phyloP scores from a whole-genome alignment of 2,113 vertebrate species.

The Hyperoodon ampullatus region DNA sequence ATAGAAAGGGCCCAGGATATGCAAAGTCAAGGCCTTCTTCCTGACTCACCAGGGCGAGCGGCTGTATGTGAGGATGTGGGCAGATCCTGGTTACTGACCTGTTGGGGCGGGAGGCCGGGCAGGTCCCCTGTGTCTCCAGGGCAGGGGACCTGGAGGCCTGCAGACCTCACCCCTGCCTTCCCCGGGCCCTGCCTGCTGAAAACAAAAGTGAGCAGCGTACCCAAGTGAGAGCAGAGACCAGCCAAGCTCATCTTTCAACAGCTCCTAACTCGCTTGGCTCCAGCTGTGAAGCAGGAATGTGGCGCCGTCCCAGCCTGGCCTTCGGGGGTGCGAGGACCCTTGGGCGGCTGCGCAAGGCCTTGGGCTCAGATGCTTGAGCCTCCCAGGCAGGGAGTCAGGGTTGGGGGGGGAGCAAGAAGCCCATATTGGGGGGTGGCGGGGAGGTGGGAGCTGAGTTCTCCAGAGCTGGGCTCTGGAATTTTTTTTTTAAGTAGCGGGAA shows the following conservation, averaged over 20 bases:
- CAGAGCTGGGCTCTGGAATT: constrained; percentile 9
- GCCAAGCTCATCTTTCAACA: constrained; percentile 42
- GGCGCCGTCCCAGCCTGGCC: background rate
- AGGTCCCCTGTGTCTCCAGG: background rate
- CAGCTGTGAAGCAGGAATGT: background rate
- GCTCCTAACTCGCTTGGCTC: background rate
- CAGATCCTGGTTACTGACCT: background rate
- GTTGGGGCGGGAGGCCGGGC: rapidly evolving
- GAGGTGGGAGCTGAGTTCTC: constrained; percentile 45
- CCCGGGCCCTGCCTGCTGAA: background rate
- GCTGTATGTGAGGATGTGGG: background rate
- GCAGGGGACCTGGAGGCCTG: background rate
- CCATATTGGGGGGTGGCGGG: background rate
- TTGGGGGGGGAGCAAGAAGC: background rate
- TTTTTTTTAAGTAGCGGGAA: constrained; percentile 62
- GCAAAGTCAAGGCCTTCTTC: background rate
- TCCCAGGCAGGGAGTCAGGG: background rate
- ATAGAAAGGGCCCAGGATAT: background rate
- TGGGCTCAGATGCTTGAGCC: background rate
- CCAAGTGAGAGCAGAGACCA: background rate
- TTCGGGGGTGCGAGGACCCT: background rate
- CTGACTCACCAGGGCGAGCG: background rate
- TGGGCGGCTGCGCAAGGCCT: background rate
- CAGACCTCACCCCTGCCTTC: background rate
- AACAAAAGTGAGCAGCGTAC: background rate